Base-by-base conservation (phyloP, 64 coral and sea anemone species). In the Trachythela sp. region DNA sequence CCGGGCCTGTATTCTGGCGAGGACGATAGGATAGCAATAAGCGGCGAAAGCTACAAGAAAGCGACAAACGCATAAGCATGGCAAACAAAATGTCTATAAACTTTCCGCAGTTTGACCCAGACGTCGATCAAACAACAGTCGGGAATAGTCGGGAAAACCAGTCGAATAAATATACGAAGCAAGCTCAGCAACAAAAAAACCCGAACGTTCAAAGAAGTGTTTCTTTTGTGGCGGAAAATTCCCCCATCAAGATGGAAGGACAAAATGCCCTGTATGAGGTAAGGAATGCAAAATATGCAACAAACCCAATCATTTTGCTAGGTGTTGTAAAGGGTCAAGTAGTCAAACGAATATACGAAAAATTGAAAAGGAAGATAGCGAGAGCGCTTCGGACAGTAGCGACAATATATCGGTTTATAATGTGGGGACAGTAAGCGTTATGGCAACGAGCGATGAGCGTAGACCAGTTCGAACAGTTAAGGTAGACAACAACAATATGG, bases 221-320 rank as follows among this genome's bases (percentile, higher is more conserved):
- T 86, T 86, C 32, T 84, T 48, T 86, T 86, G 84, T 86, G 84
- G 48, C 8, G 48, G 45, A n/a, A 86, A 26, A 9, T 86, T 86
- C 36, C 84, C 27, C 24, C 84, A 86, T 26, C n/a, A n/a, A n/a
- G n/a, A n/a, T n/a, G n/a, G n/a, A n/a, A n/a, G n/a, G n/a, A n/a
- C n/a, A n/a, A n/a, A n/a, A n/a, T n/a, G n/a, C n/a, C n/a, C n/a
- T n/a, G n/a, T n/a, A n/a, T n/a, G n/a, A n/a, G n/a, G n/a, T n/a
- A n/a, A 85, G 84, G 41, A 86, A 86, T 86, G 45, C 84, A 48
- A 18, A 32, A 86, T 52, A 48, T 86, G 48, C 42, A 36, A 48
- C 39, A 86, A 86, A 48, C 27, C 54, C 40, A 86, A 86, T 86
- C 40, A n/a, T n/a, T n/a, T n/a, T n/a, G n/a, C n/a, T n/a, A n/a